Evolutionary conservation across 2,113 vertebrate genomes (phyloP).

Genomic region (Neomonachus schauinslandi): DNA sequence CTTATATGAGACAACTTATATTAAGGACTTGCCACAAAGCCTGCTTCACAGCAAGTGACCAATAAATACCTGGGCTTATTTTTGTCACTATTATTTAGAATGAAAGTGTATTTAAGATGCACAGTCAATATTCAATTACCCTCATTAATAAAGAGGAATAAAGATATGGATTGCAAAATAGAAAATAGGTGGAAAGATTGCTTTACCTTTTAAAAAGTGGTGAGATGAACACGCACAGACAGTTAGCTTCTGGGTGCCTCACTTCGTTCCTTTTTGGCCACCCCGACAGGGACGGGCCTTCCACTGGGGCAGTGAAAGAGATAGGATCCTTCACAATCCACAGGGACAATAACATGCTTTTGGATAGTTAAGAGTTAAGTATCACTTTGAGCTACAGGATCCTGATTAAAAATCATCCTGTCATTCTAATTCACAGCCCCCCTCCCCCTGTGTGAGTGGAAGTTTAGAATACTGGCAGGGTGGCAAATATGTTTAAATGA

Average conservation of each 20-base stretch:
- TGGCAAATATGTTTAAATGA: slow-evolving; percentile 22
- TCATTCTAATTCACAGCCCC: neutral
- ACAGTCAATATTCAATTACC: slow-evolving; percentile 18
- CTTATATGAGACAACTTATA: neutral
- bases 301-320: neutral
- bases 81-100: slow-evolving; percentile 17
- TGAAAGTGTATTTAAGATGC: slow-evolving; percentile 54
- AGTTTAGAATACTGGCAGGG: slow-evolving; percentile 14
- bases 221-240: neutral
- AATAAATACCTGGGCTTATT: slow-evolving; percentile 32
- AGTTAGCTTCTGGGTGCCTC: neutral
- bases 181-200: neutral
- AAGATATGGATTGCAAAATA: neutral
- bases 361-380: neutral
- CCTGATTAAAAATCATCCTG: neutral
- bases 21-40: neutral
- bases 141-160: slow-evolving; percentile 48
- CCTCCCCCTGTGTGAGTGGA: neutral
- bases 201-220: neutral
- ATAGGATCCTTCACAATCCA: neutral
- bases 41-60: neutral
- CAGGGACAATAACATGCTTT: neutral
- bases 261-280: neutral
- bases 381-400: neutral
- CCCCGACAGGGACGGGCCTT: neutral